Base-by-base conservation (phyloP, 2,113 vertebrate species). In the Laterallus jamaicensis region DNA sequence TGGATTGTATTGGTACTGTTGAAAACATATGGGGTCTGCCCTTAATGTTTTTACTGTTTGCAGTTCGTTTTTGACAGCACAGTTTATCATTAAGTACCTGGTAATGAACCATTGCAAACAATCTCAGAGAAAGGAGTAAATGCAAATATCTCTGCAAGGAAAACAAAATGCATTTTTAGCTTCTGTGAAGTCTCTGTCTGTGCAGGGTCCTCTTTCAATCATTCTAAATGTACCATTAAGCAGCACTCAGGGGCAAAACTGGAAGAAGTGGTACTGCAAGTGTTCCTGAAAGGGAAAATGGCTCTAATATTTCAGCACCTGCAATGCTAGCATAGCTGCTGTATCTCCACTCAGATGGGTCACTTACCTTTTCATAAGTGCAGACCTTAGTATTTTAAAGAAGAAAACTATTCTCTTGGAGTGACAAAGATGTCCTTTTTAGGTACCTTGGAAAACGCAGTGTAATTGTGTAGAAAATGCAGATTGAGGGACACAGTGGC, bases 41-140 rank as follows among this genome's bases (percentile, higher is more conserved):
- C 64, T 77, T 86, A 56, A 70, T 66, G 52, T 71, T 96, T 92
- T 75, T 83, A 81, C 82, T 94, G 82, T 92, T 92, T 80, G 42
- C 64, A 86, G 9, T 79, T 86, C 77, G 68, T 1, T 93, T 93
- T 71, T 94, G 95, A 96, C 85, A 92, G 78, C 39, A 58, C 64
- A 81, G 69, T 97, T 92, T 88, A 75, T 95, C 83, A 94, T 94
- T 96, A 92, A 86, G 56, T 92, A 94, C 76, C 64, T 96, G 77
- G 59, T 96, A 95, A 97, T 89, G 93, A 96, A 82, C 90, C 92
- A 93, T 89, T 94, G 82, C 80, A 91, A 78, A 90, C 50, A 60
- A 52, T 92, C 66, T 69, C 63, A 82, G 77, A 81, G 67, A 82
- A 92, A 81, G 42, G 14, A 81, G 44, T 64, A 88, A 85, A 90